Conservation (phyloP, 1,140 invertebrate genomes). For the Pomacea maculata region DNA sequence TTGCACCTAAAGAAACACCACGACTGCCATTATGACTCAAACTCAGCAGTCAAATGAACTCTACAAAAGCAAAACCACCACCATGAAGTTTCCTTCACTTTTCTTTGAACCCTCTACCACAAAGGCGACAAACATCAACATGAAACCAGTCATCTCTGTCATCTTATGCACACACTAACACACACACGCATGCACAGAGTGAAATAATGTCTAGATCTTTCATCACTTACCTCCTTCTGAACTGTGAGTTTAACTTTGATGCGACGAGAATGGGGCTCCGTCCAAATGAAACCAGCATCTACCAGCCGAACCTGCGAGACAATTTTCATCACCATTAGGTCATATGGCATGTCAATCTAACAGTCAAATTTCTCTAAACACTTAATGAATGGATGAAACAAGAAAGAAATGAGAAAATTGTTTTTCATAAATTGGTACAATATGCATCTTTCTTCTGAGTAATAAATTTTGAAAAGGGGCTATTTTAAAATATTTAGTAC, state of each 20-base stretch:
- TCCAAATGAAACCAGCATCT: constrained; percentile 98
- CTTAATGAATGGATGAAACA: too few relatives aligned
- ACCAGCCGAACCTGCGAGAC: constrained; percentile 72
- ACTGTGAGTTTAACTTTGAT: constrained; percentile 97
- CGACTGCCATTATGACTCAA: background rate
- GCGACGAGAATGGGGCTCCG: constrained; percentile 97
- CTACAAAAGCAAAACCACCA: background rate
- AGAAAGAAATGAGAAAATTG: too few relatives aligned
- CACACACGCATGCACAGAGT: background rate
- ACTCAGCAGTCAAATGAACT: background rate
- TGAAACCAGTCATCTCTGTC: background rate
- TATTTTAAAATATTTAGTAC: too few relatives aligned
- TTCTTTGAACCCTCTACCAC: background rate
- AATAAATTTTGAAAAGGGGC: too few relatives aligned
- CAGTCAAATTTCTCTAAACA: too few relatives aligned
- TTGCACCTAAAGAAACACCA: constrained; percentile 54
- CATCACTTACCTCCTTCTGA: constrained; percentile 83
- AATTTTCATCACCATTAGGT: too few relatives aligned
- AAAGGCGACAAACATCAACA: background rate
- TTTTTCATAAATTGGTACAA: too few relatives aligned
- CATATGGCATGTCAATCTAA: too few relatives aligned
- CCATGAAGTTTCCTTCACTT: background rate
- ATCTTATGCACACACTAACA: too few relatives aligned
- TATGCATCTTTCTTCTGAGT: too few relatives aligned
- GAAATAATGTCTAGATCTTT: background rate